Conservation (phyloP, 2,888 invertebrate genomes). For the Sinotaia quadrata region DNA sequence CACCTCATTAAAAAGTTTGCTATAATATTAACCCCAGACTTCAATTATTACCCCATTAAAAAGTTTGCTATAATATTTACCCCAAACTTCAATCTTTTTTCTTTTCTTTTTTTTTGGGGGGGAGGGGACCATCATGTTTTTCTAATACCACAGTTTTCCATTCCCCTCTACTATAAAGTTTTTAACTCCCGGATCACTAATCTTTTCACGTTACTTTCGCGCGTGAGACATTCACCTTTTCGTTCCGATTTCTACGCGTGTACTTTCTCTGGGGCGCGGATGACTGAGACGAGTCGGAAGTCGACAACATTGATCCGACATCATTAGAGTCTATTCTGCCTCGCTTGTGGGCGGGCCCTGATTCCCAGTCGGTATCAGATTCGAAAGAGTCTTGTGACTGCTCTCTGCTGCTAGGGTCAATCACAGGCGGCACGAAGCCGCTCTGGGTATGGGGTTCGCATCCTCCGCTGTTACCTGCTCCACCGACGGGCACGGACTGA, state of each 20-base stretch:
- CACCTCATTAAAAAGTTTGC: too few species aligned
- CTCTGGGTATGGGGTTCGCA: constrained; percentile 78
- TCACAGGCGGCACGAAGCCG: constrained; percentile 89
- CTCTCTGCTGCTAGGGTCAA: constrained; percentile 49
- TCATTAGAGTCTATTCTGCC: constrained; percentile 9
- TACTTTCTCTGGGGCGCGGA: constrained; percentile 37
- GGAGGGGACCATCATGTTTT: too few species aligned
- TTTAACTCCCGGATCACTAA: too few species aligned
- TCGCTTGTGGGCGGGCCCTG: constrained; percentile 45
- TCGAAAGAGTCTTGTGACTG: constrained; percentile 50
- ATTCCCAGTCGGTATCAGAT: constrained; percentile 51
- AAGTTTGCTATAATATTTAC: too few species aligned
- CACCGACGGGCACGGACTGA: constrained; percentile 74
- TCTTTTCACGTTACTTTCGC: too few species aligned
- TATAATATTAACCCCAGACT: too few species aligned
- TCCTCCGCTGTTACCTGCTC: constrained; percentile 24
- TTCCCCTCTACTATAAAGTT: too few species aligned
- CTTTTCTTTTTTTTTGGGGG: too few species aligned
- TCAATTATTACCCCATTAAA: too few species aligned
- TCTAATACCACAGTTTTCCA: too few species aligned
- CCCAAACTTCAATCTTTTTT: too few species aligned
- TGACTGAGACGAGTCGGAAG: constrained; percentile 17
- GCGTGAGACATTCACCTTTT: constrained; percentile 33
- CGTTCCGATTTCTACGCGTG: constrained; percentile 36
- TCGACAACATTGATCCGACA: constrained; percentile 17